Conservation (phyloP, 2,888 invertebrate genomes). For the Noctua janthina region DNA sequence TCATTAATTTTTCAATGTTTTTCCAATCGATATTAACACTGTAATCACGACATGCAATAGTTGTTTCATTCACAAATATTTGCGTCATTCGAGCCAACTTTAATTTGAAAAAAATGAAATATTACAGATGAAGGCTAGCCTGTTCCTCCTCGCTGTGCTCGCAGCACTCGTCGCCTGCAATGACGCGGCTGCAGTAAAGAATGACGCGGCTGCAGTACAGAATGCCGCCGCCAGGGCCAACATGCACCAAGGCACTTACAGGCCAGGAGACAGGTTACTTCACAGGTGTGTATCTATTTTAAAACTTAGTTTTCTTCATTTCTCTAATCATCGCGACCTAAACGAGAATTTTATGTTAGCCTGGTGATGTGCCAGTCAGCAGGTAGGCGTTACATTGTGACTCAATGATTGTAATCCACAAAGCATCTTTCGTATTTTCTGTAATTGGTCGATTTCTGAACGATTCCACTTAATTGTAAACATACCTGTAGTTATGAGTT, state of each 20-base stretch:
- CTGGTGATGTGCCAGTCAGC: background rate
- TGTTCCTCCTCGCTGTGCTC: conserved; percentile 38
- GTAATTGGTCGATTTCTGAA: background rate
- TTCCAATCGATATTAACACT: too few species aligned
- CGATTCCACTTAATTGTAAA: background rate
- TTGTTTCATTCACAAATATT: background rate
- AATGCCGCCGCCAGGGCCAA: conserved; percentile 5
- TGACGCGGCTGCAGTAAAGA: conserved; percentile 29
- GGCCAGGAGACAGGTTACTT: conserved; percentile 26
- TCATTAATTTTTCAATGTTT: background rate
- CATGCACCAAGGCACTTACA: conserved; percentile 19
- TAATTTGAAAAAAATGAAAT: background rate
- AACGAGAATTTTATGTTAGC: background rate
- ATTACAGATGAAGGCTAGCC: conserved; percentile 44
- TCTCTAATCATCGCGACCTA: background rate
- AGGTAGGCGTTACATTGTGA: background rate
- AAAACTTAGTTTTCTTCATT: background rate
- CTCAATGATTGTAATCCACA: background rate
- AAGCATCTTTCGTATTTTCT: too few species aligned
- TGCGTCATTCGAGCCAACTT: background rate
- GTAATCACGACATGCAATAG: background rate
- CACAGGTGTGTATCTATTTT: conserved; percentile 38
- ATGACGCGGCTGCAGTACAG: conserved; percentile 30
- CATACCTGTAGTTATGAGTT: background rate
- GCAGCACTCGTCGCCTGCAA: conserved; percentile 30